Evolutionary conservation across 35 echinoderm and acorn worm species (phyloP).

Genomic region (Apostichopus californicus): DNA sequence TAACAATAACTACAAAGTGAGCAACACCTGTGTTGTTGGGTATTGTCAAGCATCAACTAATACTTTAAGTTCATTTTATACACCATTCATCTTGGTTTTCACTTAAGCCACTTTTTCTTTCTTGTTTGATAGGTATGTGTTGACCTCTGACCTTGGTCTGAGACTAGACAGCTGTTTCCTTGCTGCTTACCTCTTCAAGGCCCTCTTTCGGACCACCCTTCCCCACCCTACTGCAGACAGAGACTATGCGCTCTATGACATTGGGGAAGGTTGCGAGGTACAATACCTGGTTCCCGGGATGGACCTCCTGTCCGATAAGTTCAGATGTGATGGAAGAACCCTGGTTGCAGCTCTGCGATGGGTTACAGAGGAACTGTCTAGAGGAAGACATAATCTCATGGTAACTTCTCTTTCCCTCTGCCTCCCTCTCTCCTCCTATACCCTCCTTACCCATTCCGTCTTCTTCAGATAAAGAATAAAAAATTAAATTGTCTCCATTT

Average conservation of each 20-base stretch:
- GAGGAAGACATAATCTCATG: conserved; percentile 91
- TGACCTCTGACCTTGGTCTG: conserved; percentile 94
- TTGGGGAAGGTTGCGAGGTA: conserved; percentile 95
- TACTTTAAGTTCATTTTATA: not conserved
- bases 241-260: conserved; percentile 98
- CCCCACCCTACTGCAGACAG: conserved; percentile 90
- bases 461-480: no score
- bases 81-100: conserved; percentile 46
- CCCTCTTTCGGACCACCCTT: conserved; percentile 84
- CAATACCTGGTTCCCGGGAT: conserved; percentile 96
- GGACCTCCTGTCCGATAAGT: conserved; percentile 87
- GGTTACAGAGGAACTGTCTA: conserved; percentile 93
- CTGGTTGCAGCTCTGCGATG: conserved; percentile 88
- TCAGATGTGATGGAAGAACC: conserved; percentile 92
- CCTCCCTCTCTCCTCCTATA: no score
- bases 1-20: no score
- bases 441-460: no score
- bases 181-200: conserved; percentile 94
- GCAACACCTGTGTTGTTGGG: conserved; percentile 30
- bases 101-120: conserved; percentile 85
- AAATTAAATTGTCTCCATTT: no score
- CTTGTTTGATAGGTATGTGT: conserved; percentile 56
- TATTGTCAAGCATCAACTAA: conserved; percentile 62
- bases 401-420: not conserved
- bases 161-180: conserved; percentile 94